Base-by-base conservation (phyloP, 2,113 vertebrate species). In the Beaufortia kweichowensis region DNA sequence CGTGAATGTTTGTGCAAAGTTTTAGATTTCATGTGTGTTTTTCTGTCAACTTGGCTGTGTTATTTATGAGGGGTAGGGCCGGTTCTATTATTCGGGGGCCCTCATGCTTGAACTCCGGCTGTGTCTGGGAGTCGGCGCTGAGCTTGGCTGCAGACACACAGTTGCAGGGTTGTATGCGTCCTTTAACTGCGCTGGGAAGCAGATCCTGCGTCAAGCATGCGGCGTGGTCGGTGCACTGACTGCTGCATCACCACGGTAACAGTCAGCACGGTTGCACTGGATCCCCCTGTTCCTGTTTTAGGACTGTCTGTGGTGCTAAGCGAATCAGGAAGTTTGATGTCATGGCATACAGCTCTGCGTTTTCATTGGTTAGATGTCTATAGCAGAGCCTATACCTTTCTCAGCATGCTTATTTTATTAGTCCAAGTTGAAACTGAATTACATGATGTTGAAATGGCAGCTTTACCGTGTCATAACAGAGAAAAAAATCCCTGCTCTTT, bases 191-290 rank as follows among this genome's bases (percentile, higher is more conserved):
- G 12, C 6, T 46, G 77, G 82, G 70, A 35, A 69, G 29, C 39
- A 31, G 70, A 84, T 75, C 76, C 76, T 84, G 84, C 78, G 85
- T 83, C 87, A 76, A 79, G 83, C 84, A 89, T 92, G 90, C 88
- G 86, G 88, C 87, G 91, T 77, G 74, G 29, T 67, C 69, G 70
- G 71, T 79, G 77, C 79, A 80, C 86, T 84, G 79, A 70, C 71
- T 86, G 80, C 85, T 83, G 88, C 88, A 88, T 88, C 70, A n/a
- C 85, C 83, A 79, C 82, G 73, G 87, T 83, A 84, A 87, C 88
- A 28, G 77, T 82, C 68, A 75, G 77, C 8, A 50, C 61, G 50
- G 26, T 9, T 7, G 66, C 70, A 35, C 26, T 77, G 63, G 41
- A 66, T 26, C 21, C 19, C 39, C 60, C 31, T 10, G 6, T 53